Conservation (phyloP, 2,888 invertebrate species). For the Metacarcinus magister region DNA sequence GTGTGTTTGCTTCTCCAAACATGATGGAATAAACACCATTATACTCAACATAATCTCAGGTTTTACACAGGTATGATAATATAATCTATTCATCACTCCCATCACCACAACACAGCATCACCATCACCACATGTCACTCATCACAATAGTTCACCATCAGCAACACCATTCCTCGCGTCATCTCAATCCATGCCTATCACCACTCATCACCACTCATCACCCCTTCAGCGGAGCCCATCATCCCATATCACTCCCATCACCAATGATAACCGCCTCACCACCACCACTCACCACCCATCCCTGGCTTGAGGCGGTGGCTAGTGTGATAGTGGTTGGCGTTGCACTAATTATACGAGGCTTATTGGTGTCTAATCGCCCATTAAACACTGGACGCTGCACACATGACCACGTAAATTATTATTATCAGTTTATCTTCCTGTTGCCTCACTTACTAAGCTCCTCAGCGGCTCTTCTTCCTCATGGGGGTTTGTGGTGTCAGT, state of each 20-base stretch:
- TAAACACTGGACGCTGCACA: slow-evolving; percentile 26
- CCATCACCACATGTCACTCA: neutral
- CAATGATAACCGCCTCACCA: neutral
- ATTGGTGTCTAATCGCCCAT: neutral
- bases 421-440: neutral
- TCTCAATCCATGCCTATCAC: neutral
- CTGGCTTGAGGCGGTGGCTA: neutral
- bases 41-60: neutral
- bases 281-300: neutral
- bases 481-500: too few species aligned
- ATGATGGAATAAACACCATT: too few species aligned
- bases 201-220: neutral
- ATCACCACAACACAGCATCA: neutral
- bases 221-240: neutral
- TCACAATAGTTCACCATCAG: too few species aligned
- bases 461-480: too few species aligned
- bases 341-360: neutral
- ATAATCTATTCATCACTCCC: too few species aligned
- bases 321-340: neutral
- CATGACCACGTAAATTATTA: slow-evolving; percentile 13
- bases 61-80: neutral
- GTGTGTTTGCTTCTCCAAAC: too few species aligned
- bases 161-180: neutral
- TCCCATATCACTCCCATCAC: neutral
- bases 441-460: neutral